Conservation (phyloP, 2,888 invertebrate genomes). For the Catocala fraxini region DNA sequence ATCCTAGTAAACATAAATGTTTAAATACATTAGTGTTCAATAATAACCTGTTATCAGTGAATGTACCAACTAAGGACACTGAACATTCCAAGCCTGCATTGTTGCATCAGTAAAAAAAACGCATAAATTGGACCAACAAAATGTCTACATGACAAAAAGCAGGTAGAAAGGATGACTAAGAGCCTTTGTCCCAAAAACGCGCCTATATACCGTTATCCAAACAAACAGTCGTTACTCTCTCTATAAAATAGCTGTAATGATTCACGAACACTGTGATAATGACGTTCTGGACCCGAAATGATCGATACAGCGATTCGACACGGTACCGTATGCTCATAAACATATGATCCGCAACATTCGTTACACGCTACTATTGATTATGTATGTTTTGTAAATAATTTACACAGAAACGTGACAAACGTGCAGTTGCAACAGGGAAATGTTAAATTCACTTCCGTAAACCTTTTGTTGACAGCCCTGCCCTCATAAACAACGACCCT, state of each 20-base stretch:
- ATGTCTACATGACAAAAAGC: conserved; percentile 71
- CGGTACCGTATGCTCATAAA: conserved; percentile 64
- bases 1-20: conserved; percentile 43
- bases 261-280: conserved; percentile 59
- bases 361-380: conserved; percentile 34
- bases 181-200: conserved; percentile 82
- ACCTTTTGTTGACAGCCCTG: conserved; percentile 86
- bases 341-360: conserved; percentile 61
- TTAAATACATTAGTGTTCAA: conserved; percentile 23
- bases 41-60: conserved; percentile 42
- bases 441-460: conserved; percentile 79
- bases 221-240: conserved; percentile 76
- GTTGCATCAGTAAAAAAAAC: conserved; percentile 48
- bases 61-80: conserved; percentile 28
- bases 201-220: conserved; percentile 80
- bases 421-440: conserved; percentile 57
- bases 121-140: conserved; percentile 56
- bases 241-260: conserved; percentile 74
- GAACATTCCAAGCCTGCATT: conserved; percentile 33
- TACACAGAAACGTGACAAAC: conserved; percentile 48
- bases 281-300: conserved; percentile 67
- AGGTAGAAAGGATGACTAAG: conserved; percentile 79
- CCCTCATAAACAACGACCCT: conserved; percentile 87
- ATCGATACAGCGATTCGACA: conserved; percentile 77
- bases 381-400: conserved; percentile 51